Evolutionary conservation across 1,140 invertebrate genomes (phyloP), one percentile per base, ranked within the genome.

Genomic region (Drosophila tristis): DNA sequence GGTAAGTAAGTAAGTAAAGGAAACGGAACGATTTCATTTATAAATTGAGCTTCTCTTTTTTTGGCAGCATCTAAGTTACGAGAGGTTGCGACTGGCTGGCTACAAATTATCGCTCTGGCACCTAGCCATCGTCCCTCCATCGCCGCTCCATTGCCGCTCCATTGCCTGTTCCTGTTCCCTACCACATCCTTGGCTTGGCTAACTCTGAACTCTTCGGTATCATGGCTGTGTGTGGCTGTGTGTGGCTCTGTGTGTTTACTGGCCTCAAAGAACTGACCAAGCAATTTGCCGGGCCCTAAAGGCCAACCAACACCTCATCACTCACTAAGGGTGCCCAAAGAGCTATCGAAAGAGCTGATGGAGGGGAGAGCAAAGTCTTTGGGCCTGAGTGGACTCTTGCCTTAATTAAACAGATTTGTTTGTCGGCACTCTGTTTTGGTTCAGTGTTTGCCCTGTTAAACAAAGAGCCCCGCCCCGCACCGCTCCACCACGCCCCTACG

Each of bases 351-450:
- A 11, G 26, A 13, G 11, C 35, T n/a, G 51, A 67, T 25, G 63
- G 23, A 44, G 42, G 25, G 31, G 3, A 13, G 43, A 50, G 50
- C 56, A 39, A 20, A 29, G 64, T 50, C 55, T 63, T 55, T 20
- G 45, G n/a, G n/a, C 11, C 35, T 11, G 16, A 58, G 67, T 35
- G 53, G 72, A 51, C 73, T 67, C 45, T 54, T 26, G 73, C 74
- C 74, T 77, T 77, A 77, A 77, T 77, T 77, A 77, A 76, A 77
- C 74, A 76, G 64, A 80, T 61, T 68, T 74, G 70, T 79, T 74
- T 67, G 62, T 23, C 31, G 26, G 48, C 76, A 78, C 43, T 59
- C 31, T 50, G 39, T 55, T 62, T 67, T 50, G 29, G 7, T 26
- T 50, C 45, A 56, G 67, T 57, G 55, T 43, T 49, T 70, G 48